These are phyloP conservation scores for Molorchus minor DNA, from an alignment of 2,888 invertebrate genomes.

Conservation along the genomic window DNA sequence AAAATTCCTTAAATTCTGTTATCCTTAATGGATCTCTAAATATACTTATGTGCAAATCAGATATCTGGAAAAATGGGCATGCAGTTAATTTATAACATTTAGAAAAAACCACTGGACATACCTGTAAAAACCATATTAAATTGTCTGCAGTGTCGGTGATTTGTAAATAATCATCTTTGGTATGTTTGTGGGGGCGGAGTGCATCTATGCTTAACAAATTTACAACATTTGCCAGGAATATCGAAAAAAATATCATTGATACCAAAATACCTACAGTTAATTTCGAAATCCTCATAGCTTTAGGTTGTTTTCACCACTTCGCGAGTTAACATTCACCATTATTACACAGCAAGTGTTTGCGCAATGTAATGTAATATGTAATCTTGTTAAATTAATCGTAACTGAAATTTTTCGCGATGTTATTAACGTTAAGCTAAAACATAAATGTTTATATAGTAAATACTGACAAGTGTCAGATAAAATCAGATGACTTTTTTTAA, in stretches of 20 bases:
- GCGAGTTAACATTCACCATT: neutral
- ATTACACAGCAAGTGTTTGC: neutral
- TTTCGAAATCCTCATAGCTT: slow-evolving; percentile 71
- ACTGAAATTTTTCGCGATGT: neutral
- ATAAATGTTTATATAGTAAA: neutral
- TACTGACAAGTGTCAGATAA: neutral
- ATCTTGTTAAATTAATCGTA: too few relatives aligned
- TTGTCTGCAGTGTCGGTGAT: slow-evolving; percentile 69
- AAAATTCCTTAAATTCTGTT: slow-evolving; percentile 81
- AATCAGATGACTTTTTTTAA: too few relatives aligned
- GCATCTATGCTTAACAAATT: slow-evolving; percentile 72
- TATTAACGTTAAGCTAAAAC: too few relatives aligned
- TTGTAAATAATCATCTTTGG: slow-evolving; percentile 58
- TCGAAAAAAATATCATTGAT: slow-evolving; percentile 71
- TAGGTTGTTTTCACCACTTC: neutral
- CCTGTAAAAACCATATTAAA: slow-evolving; percentile 82
- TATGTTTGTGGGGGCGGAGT: slow-evolving; percentile 43
- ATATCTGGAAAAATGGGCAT: slow-evolving; percentile 70
- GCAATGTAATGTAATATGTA: neutral
- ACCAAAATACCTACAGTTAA: slow-evolving; percentile 69
- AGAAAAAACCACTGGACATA: slow-evolving; percentile 53
- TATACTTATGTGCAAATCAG: slow-evolving; percentile 89
- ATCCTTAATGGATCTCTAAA: slow-evolving; percentile 80
- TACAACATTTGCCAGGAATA: slow-evolving; percentile 74
- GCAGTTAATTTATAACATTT: neutral